Base-by-base conservation (phyloP, 2,888 invertebrate species). In the Melanotus villosus region DNA sequence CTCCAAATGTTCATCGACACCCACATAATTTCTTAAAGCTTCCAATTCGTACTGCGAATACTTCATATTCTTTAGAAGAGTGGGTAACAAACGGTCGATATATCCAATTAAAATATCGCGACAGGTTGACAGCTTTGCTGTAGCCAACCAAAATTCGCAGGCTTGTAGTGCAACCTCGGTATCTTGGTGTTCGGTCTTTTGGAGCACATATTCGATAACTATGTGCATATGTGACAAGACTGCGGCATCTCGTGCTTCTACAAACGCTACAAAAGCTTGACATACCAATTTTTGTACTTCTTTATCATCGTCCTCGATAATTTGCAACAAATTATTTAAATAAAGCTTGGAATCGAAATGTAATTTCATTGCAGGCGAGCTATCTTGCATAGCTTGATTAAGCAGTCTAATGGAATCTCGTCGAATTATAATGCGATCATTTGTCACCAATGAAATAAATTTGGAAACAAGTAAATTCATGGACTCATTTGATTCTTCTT, bases 241-340 rank as follows among this genome's bases (percentile, higher is more conserved):
- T 77, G 95, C 90, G 81, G 98, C 98, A 86, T 99, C 91, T 78
- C 97, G 89, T 30, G 97, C 96, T 87, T 99, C 99, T 62, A 99
- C 88, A 71, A 99, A 87, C 90, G 98, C 93, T 3, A 99, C 98
- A 75, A 99, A 87, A 14, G 98, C 98, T 82, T 98, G 92, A 84
- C 99, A 99, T 56, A 99, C 95, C 88, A 99, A 96, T 87, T 98
- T 98, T 75, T 98, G 90, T 6, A 99, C 97, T 85, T 99, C 98
- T 19, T 94, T 89, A 84, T 99, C 97, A 77, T 97, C 95, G 84
- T 98, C 98, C 68, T 93, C 91, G 18, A 98, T 97, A 80, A 98
- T 87, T 82, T 93, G 93, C 84, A 99, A 98, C 75, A 99, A 88
- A 84, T 94, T 95, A 89, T 91, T 83, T 82, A 99, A 91, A 73